Evolutionary conservation across 2,113 vertebrate species (phyloP).

Genomic region (Alethe castanea): DNA sequence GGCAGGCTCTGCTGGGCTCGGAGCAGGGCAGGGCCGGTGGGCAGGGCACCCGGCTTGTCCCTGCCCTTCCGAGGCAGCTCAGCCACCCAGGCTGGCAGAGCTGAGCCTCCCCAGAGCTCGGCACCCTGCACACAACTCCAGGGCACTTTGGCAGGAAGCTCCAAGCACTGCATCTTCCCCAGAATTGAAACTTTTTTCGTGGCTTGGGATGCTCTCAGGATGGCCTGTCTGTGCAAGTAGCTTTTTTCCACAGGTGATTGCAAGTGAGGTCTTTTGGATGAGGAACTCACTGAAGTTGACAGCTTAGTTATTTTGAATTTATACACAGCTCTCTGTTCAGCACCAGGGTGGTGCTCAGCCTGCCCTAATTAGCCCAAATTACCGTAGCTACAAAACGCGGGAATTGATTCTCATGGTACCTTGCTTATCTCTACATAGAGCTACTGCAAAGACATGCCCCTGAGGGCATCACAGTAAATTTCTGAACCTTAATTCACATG

Average conservation of each 20-base stretch:
- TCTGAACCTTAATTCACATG: slow-evolving; percentile 11
- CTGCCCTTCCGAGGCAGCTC: neutral
- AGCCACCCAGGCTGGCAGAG: neutral
- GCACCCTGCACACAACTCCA: neutral
- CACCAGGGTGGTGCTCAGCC: slow-evolving; percentile 29
- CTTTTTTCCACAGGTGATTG: neutral
- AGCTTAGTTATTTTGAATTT: slow-evolving; percentile 35
- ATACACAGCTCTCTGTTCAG: neutral
- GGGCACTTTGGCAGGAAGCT: neutral
- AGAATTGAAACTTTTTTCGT: neutral
- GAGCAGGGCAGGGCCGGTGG: neutral
- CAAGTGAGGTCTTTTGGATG: neutral
- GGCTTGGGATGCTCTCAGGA: slow-evolving; percentile 2
- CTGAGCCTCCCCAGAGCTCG: neutral
- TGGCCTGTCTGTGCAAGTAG: slow-evolving; percentile 32
- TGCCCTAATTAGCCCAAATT: slow-evolving; percentile 48
- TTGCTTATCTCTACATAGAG: neutral
- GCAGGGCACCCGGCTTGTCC: neutral
- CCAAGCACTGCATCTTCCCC: neutral
- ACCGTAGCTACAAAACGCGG: neutral
- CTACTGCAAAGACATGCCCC: neutral
- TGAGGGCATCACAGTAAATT: neutral
- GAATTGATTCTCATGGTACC: slow-evolving; percentile 12
- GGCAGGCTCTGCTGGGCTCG: neutral
- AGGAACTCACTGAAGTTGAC: slow-evolving; percentile 7